Conservation (phyloP, 2,797 vertebrate genomes). For the Tenualosa ilisha region DNA sequence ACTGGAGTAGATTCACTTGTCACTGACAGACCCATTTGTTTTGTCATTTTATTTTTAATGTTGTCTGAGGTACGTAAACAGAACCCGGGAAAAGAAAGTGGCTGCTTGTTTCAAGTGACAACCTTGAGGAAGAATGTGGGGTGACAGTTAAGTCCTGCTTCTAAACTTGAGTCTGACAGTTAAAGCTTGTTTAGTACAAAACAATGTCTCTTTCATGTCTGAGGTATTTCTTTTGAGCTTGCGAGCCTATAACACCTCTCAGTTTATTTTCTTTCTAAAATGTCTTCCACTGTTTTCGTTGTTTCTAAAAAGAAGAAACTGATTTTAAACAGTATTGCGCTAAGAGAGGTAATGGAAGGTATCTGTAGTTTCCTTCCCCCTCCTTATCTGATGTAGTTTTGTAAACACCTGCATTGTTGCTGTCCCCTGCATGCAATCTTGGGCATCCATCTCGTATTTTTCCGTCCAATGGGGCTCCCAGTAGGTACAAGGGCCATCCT, state of each 20-base stretch:
- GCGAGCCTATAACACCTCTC: not conserved
- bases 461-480: not conserved
- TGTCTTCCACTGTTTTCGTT: not conserved
- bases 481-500: not conserved
- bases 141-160: not conserved
- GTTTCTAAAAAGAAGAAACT: not conserved
- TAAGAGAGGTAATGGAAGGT: not conserved
- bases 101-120: not conserved
- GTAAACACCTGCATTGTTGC: not conserved
- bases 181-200: not conserved
- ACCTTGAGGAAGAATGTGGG: not conserved
- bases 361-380: not conserved
- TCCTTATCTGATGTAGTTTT: not conserved
- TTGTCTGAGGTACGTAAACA: not conserved
- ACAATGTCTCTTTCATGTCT: not conserved
- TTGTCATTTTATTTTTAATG: not conserved
- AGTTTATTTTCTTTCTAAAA: not conserved
- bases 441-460: not conserved
- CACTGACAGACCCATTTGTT: not conserved
- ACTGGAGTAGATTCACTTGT: not conserved
- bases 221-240: not conserved
- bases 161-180: constrained; percentile 3
- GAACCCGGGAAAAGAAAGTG: not conserved
- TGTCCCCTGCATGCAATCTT: not conserved
- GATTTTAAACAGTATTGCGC: not conserved